Conservation (phyloP, 1,140 invertebrate species). For the Samia ricini region DNA sequence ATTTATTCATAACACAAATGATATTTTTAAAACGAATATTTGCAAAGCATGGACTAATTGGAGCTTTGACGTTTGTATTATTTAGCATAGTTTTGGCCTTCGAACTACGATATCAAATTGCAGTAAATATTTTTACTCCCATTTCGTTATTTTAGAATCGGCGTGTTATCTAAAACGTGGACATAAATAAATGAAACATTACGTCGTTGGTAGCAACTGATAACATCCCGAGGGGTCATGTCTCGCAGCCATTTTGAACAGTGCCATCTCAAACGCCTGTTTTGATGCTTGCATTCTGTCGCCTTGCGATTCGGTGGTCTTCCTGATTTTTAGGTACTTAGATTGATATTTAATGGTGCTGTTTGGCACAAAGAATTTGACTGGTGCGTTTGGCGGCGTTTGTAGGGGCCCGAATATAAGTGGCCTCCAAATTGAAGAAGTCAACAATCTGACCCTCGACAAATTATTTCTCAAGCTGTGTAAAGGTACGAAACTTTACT, state of each 20-base stretch:
- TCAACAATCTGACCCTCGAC: constrained; percentile 20
- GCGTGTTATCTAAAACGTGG: neutral
- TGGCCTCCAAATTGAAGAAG: constrained; percentile 31
- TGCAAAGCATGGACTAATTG: neutral
- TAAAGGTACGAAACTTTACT: constrained; percentile 40
- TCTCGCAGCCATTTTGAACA: constrained; percentile 55
- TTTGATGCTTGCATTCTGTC: constrained; percentile 30
- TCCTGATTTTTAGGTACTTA: constrained; percentile 22
- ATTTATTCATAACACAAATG: too few relatives aligned
- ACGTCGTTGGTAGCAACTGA: constrained; percentile 36
- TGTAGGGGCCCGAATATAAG: constrained; percentile 22
- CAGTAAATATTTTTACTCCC: neutral
- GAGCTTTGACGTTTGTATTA: neutral
- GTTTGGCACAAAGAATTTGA: constrained; percentile 30
- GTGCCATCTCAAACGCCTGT: constrained; percentile 45
- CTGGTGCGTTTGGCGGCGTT: constrained; percentile 33
- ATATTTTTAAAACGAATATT: neutral
- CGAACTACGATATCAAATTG: neutral
- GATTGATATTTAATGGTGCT: constrained; percentile 64
- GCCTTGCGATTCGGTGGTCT: constrained; percentile 20
- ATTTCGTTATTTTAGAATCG: neutral
- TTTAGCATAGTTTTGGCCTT: neutral
- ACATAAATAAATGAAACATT: constrained; percentile 25
- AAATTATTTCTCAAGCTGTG: constrained; percentile 55
- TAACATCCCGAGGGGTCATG: constrained; percentile 50